Evolutionary conservation across 2,888 invertebrate species (phyloP), one percentile per base, ranked within the genome.

Genomic region (Drosophila algonquin): DNA sequence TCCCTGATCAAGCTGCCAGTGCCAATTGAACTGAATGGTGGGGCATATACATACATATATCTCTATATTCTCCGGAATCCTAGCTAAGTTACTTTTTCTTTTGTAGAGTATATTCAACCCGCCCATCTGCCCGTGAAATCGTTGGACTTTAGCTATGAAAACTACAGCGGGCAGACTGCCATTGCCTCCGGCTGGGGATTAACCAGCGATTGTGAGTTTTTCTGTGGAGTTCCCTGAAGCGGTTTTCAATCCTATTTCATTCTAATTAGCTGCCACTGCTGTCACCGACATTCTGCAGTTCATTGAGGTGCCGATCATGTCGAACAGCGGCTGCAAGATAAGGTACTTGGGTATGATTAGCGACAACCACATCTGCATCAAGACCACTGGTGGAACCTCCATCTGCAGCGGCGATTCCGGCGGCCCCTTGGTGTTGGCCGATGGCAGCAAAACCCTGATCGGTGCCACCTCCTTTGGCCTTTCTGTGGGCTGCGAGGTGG

Each of bases 1-100:
- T 93, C 93, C 4, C 62, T 93, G n/a, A 87, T 93, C 45, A 89
- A 89, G 54, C 77, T 93, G 67, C 91, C 92, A 10, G 65, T 84
- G 45, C 63, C 89, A 10, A 91, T 93, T 30, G 76, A 77, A 21
- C 81, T 92, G 50, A 92, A 90, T 71, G 91, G 93, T 93, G 80
- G 75, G 73, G 27, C 1, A 27, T 27, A 27, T 27, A 27, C 8
- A 8, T 27, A 63, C 1, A 1, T 18, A 2, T 1, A 40, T 6
- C 40, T 9, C 9, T 5, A 8, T 10, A 2, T n/a, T 6, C 4
- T 1, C 2, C 0, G 30, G 30, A 44, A 12, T 30, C 4, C 2
- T 32, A 16, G 0, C 10, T 1, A 24, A 18, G 2, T 6, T 1
- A 0, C 16, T 40, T 12, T 0, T 0, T 2, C 14, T 9, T 6